Conservation (phyloP, 2,888 invertebrate genomes). For the Dyspetes luteomarginatus region DNA sequence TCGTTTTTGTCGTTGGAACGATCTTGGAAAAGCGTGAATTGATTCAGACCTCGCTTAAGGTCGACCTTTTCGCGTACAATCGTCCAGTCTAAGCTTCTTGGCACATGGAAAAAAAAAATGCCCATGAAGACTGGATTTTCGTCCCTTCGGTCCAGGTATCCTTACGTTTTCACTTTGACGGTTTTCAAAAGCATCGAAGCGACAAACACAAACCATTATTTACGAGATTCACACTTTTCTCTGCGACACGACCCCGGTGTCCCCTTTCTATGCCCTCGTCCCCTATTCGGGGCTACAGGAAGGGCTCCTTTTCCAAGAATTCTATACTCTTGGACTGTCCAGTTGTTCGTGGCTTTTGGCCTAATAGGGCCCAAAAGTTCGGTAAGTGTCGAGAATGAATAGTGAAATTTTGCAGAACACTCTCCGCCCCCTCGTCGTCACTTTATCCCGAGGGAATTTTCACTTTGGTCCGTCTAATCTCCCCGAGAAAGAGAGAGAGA, state of each 20-base stretch:
- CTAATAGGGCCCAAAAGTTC: not conserved
- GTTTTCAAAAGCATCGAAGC: constrained; percentile 26
- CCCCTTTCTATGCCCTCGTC: not conserved
- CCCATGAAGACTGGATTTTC: not conserved
- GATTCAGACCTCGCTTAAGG: not conserved
- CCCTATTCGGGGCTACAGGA: constrained; percentile 15
- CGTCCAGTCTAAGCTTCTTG: too few relatives aligned
- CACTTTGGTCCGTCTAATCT: constrained; percentile 41
- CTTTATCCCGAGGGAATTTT: constrained; percentile 12
- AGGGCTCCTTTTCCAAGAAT: constrained; percentile 49
- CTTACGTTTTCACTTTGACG: constrained; percentile 13
- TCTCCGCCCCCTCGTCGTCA: constrained; percentile 2
- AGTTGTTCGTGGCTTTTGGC: not conserved
- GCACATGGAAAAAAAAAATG: too few relatives aligned
- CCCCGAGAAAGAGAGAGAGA: too few relatives aligned
- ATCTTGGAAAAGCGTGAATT: constrained; percentile 26
- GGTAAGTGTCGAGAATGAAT: constrained; percentile 4
- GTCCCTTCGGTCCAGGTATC: constrained; percentile 20
- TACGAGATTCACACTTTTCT: constrained; percentile 44
- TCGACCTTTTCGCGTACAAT: not conserved
- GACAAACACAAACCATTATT: constrained; percentile 58
- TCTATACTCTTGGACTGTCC: not conserved
- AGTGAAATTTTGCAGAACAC: constrained; percentile 62
- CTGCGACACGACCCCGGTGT: not conserved
- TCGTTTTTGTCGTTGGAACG: constrained; percentile 18